Base-by-base conservation (phyloP, 2,797 vertebrate genomes). In the Antrozous pallidus region DNA sequence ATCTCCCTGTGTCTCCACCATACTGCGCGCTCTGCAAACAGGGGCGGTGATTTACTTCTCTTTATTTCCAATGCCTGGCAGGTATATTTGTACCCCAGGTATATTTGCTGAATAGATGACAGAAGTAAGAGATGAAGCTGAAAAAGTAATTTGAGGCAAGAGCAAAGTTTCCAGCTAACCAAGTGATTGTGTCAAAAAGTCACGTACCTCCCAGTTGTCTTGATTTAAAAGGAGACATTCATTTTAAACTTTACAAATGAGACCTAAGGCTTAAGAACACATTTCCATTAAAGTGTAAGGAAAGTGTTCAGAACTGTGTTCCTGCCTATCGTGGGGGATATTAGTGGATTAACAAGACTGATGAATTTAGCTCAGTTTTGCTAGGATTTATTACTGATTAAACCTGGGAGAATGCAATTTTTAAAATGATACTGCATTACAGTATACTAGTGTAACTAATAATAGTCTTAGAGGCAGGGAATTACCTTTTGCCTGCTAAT, bases 161-260 rank as follows among this genome's bases (percentile, higher is more conserved):
- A 85, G 42, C 40, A 87, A 89, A 67, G 17, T 87, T 89, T 91
- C 33, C 65, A 36, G 24, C 70, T 90, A 82, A 20, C 54, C 86
- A 94, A 85, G 22, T 42, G 54, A 90, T 90, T 49, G 40, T 93
- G 61, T 75, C 88, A 90, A 83, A 75, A 47, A 80, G 45, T 81
- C 61, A 42, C n/a, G 71, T 42, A 36, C 61, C 71, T 75, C 13
- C 22, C 28, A 54, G 73, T 74, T 84, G 71, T 90, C 54, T 93
- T 71, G 75, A 91, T 81, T 80, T 90, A 74, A 78, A 95, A 95
- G 73, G 77, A 92, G 42, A 40, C 36, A 42, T 95, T 89, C 40
- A 45, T 77, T 95, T 93, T 92, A 84, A 92, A 58, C 69, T 88
- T 86, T 73, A 58, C n/a, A 92, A 93, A 92, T 93, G 87, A 91